A percentile compares a stretch with the other conserved stretches of the same genome.
phyloP scores from a whole-genome alignment of 2,888 invertebrate genomes.

The Nipponacmea schrenckii region DNA sequence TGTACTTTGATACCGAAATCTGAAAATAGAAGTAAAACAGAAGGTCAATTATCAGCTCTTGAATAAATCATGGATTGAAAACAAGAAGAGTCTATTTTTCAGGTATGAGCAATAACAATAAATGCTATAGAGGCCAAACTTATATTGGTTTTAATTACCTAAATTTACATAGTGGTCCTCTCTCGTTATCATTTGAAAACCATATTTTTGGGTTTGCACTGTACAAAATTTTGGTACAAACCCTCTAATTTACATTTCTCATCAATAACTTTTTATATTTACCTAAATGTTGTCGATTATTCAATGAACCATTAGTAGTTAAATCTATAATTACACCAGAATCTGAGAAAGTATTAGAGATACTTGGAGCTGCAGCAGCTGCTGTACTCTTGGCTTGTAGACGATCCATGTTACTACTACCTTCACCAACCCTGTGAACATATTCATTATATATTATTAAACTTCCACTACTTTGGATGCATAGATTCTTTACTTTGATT shows the following conservation, averaged over 20 bases:
- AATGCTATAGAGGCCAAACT: too few relatives aligned
- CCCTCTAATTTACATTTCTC: too few relatives aligned
- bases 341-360: neutral
- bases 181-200: too few relatives aligned
- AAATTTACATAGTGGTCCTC: too few relatives aligned
- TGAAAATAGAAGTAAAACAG: neutral
- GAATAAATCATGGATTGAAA: too few relatives aligned
- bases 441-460: neutral
- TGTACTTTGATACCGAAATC: conserved; percentile 10
- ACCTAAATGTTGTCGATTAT: conserved; percentile 1
- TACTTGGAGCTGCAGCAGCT: neutral
- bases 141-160: too few relatives aligned
- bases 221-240: too few relatives aligned
- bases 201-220: too few relatives aligned
- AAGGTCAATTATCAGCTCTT: neutral
- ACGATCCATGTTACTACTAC: conserved; percentile 24
- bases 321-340: neutral
- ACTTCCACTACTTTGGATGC: neutral
- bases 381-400: neutral
- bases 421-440: conserved; percentile 40
- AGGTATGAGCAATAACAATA: too few relatives aligned
- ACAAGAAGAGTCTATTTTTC: too few relatives aligned
- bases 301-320: neutral
- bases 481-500: too few relatives aligned
- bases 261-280: neutral